Evolutionary conservation across 2,888 invertebrate species (phyloP), one percentile per base, ranked within the genome.

Genomic region (Tenthredo scrophulariae): DNA sequence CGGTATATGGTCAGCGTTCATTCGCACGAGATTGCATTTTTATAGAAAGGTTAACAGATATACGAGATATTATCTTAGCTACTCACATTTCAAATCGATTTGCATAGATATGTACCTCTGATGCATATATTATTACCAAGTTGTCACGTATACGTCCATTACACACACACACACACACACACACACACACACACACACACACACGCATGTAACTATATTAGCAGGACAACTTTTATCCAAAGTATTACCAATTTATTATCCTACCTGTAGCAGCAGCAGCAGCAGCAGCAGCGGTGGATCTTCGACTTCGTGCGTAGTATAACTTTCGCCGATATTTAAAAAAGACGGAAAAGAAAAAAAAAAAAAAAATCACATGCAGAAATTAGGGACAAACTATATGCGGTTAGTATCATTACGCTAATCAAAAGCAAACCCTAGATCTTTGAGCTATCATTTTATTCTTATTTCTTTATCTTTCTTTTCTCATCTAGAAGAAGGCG

Each of bases 51-150:
- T 80, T 26, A 62, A 62, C 33, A 80, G 37, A 62, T 58, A 62
- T 62, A 62, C 37, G n/a, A 80, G 80, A 80, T 80, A 80, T 80
- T 62, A 80, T 80, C 80, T 80, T 5, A 13, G 62, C 58, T 80
- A n/a, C 62, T 80, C 77, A 77, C 77, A 80, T 62, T 80, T 62
- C 58, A 62, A 80, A 80, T 80, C 80, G 62, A 80, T 80, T 80
- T 80, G 80, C 80, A 80, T 80, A 80, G 80, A 80, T 80, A 80
- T 62, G 37, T 62, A 80, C 37, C 22, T 40, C 15, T 26, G 37
- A 80, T 37, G 40, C 62, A 62, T 80, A 40, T n/a, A 80, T 80
- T n/a, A 80, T 80, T 26, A 62, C 62, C 37, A 33, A 54, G 4
- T 58, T 33, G 58, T 37, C 40, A 62, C 58, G 50, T 22, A 79